phyloP scores from a whole-genome alignment of 2,113 vertebrate genomes.

The Pelodiscus sinensis region DNA sequence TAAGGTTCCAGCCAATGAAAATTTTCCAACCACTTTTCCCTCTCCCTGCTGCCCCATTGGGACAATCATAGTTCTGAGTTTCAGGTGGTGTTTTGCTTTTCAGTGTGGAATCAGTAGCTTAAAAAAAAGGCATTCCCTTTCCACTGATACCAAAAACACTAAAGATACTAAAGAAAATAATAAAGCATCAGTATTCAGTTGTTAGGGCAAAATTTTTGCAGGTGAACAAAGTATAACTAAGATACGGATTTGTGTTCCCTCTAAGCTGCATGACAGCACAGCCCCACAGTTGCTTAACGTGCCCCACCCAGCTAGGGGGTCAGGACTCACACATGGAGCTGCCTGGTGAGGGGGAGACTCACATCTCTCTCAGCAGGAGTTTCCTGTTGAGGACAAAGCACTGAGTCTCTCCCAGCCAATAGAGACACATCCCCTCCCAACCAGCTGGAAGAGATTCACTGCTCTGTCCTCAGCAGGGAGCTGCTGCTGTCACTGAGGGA shows the following conservation, averaged over 20 bases:
- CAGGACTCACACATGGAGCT: too few relatives aligned
- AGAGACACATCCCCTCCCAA: too few relatives aligned
- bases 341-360: too few relatives aligned
- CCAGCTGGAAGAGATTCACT: too few relatives aligned
- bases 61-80: constrained; percentile 1
- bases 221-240: not conserved
- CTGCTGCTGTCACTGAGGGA: too few relatives aligned
- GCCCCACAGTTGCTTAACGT: too few relatives aligned
- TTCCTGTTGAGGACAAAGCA: too few relatives aligned
- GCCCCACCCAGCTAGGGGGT: too few relatives aligned
- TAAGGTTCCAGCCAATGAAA: not conserved
- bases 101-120: not conserved
- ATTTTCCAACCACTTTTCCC: not conserved
- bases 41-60: not conserved
- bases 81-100: not conserved
- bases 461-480: too few relatives aligned
- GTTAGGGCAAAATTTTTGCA: not conserved
- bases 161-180: not conserved
- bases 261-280: too few relatives aligned
- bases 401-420: too few relatives aligned
- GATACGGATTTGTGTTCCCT: not conserved
- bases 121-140: not conserved
- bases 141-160: not conserved
- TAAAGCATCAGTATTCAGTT: not conserved
- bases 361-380: too few relatives aligned